phyloP scores from a whole-genome alignment of 2,797 vertebrate species.

The Gorsachius magnificus region DNA sequence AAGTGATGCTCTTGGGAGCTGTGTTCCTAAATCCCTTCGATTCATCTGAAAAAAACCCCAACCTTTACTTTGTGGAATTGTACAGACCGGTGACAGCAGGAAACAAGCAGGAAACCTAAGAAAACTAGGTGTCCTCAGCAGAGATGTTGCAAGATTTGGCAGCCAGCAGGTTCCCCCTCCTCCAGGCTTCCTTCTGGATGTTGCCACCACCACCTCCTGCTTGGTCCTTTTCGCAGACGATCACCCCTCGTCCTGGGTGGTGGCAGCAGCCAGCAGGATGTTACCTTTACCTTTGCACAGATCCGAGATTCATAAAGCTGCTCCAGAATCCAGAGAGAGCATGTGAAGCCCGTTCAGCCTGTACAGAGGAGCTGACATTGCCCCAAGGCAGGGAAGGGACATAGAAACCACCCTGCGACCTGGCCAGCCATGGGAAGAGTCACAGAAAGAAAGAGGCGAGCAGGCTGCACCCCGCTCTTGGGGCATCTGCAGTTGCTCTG shows the following conservation, averaged over 20 bases:
- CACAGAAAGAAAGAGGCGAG: neutral
- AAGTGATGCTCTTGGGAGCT: neutral
- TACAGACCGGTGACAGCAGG: neutral
- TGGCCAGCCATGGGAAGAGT: neutral
- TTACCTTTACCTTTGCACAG: neutral
- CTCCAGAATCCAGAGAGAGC: neutral
- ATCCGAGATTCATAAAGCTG: neutral
- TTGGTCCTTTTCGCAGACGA: neutral
- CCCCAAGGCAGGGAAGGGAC: slow-evolving; percentile 30
- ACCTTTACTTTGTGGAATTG: neutral
- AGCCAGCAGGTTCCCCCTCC: neutral
- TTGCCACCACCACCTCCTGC: neutral
- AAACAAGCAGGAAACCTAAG: neutral
- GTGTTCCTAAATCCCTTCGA: neutral
- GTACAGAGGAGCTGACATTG: neutral
- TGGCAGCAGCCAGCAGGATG: neutral
- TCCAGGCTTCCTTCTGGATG: neutral
- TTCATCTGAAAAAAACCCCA: neutral
- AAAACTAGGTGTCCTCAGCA: neutral
- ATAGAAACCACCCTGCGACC: neutral
- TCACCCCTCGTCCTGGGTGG: neutral
- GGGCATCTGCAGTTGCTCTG: neutral
- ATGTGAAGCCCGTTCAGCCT: neutral
- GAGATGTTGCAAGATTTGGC: neutral
- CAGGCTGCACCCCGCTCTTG: neutral